Conservation (phyloP, 2,888 invertebrate species). For the Boloria euphrosyne region DNA sequence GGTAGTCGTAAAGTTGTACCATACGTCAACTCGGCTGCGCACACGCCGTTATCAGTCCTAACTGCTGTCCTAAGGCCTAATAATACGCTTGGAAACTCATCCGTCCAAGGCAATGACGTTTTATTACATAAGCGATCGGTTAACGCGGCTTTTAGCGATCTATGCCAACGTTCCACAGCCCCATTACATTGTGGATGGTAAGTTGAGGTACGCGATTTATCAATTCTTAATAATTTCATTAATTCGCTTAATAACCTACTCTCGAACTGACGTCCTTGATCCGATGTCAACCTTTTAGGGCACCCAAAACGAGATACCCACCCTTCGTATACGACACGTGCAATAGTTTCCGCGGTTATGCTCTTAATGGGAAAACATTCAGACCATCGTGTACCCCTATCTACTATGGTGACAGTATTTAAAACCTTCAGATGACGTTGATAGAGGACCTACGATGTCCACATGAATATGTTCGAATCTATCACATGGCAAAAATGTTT, state of each 20-base stretch:
- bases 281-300: constrained; percentile 37
- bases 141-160: constrained; percentile 33
- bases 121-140: constrained; percentile 3
- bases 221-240: constrained; percentile 34
- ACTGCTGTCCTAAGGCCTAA: not conserved
- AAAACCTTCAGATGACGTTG: constrained; percentile 10
- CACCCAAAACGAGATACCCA: constrained; percentile 37
- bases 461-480: constrained; percentile 28
- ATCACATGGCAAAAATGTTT: not conserved
- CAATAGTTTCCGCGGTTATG: constrained; percentile 34
- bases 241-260: constrained; percentile 33
- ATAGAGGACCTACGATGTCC: constrained; percentile 37
- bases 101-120: constrained; percentile 37
- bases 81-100: constrained; percentile 40
- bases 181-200: constrained; percentile 42
- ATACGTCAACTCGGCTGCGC: constrained; percentile 39
- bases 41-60: not conserved
- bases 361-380: constrained; percentile 43
- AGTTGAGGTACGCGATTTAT: constrained; percentile 37
- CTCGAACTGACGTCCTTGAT: constrained; percentile 41
- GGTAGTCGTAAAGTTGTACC: constrained; percentile 11
- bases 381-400: constrained; percentile 45
- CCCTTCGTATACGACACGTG: not conserved
- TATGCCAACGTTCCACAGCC: constrained; percentile 31
- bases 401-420: constrained; percentile 40